Evolutionary conservation across 2,797 vertebrate species (phyloP), one percentile per base, ranked within the genome.

Genomic region (Prunella strophiata): DNA sequence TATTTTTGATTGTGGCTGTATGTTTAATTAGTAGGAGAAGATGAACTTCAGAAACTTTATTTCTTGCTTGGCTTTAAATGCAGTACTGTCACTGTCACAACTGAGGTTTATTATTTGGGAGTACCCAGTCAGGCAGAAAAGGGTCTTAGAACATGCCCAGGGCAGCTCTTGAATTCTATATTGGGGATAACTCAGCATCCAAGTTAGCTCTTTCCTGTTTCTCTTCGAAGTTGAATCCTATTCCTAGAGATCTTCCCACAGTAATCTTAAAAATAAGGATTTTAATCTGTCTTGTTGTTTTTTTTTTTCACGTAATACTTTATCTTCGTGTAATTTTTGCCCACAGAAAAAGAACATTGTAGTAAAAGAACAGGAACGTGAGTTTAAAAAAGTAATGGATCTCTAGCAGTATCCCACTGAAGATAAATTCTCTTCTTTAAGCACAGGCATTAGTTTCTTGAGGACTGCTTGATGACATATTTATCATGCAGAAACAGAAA

Each of bases 231-330:
- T 42, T 21, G 29, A 66, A 52, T 10, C 5, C 11, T 80, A 3
- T 73, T 83, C 34, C 22, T 80, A 43, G 50, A 13, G 34, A 50
- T 58, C 9, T 26, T 25, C 15, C 16, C 11, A 8, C 11, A 66
- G 5, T 55, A 63, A 61, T 51, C 2, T 48, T 58, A 80, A 88
- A 85, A 92, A 16, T 11, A 74, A 43, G 15, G 15, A 42, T 71
- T 66, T 57, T 63, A 23, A 26, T 34, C 18, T 42, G 5, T 75
- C 0, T 52, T 52, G 14, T 79, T n/a, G 5, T 25, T 15, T 5
- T 27, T 43, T 32, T 55, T 59, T 54, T n/a, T 18, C 0, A 0
- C 2, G 0, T 25, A 34, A 42, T 21, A 32, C 19, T 48, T 67
- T 32, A 32, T 61, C 16, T 55, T 62, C 0, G 0, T 34, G 30